Percentiles rank a stretch among this genome's conserved stretches.
phyloP scores from a whole-genome alignment of 2,888 invertebrate species.

The Sarcophaga rosellei region DNA sequence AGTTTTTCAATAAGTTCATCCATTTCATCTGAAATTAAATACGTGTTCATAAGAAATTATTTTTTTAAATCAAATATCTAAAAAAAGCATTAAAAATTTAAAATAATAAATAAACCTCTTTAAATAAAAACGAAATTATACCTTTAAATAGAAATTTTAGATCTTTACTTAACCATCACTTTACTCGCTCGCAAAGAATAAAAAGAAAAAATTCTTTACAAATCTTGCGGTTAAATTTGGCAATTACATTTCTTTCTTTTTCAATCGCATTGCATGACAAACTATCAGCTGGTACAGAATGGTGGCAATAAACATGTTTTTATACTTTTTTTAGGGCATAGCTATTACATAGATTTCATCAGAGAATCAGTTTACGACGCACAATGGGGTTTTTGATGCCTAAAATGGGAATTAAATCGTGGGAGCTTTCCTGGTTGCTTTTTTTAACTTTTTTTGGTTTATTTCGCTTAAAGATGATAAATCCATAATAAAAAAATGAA shows the following conservation, averaged over 20 bases:
- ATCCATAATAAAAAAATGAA: too few relatives aligned
- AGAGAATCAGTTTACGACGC: too few relatives aligned
- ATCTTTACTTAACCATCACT: not conserved
- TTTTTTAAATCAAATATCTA: not conserved
- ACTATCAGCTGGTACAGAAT: constrained; percentile 41
- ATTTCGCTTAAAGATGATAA: too few relatives aligned
- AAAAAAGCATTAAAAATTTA: not conserved
- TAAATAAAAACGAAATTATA: not conserved
- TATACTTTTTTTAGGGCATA: too few relatives aligned
- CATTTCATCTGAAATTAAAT: constrained; percentile 76
- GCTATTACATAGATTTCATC: too few relatives aligned
- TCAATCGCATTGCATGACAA: constrained; percentile 44
- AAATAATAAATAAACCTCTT: constrained; percentile 1
- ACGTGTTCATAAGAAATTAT: not conserved
- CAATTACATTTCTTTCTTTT: too few relatives aligned
- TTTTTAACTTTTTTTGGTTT: too few relatives aligned
- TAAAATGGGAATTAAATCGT: too few relatives aligned
- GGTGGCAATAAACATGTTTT: not conserved
- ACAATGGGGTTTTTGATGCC: too few relatives aligned
- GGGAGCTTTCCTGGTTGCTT: too few relatives aligned
- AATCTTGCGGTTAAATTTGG: too few relatives aligned
- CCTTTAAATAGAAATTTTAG: too few relatives aligned
- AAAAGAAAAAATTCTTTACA: not conserved
- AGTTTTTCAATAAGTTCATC: constrained; percentile 80
- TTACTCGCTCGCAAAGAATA: not conserved